A percentile compares a stretch with the other conserved stretches of the same genome.
phyloP scores from a whole-genome alignment of 2,888 invertebrate genomes.

The Lypha dubia region DNA sequence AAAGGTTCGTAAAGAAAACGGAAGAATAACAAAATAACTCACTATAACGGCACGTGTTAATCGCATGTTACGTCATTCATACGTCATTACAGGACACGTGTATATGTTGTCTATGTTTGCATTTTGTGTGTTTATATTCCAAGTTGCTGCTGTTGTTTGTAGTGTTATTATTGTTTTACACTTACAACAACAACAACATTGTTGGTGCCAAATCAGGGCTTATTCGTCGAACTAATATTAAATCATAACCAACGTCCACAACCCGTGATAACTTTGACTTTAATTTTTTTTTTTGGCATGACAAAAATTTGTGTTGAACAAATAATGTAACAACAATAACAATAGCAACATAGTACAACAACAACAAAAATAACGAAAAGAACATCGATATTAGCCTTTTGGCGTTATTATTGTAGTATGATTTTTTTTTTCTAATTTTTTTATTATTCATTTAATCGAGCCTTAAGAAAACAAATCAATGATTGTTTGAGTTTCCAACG shows the following conservation, averaged over 20 bases:
- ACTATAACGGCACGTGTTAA: slow-evolving; percentile 78
- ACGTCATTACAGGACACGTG: slow-evolving; percentile 84
- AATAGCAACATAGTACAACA: slow-evolving; percentile 23
- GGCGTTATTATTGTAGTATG: slow-evolving; percentile 50
- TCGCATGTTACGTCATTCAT: slow-evolving; percentile 84
- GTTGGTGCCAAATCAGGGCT: slow-evolving; percentile 66
- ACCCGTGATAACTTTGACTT: slow-evolving; percentile 58
- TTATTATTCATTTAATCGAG: slow-evolving; percentile 67
- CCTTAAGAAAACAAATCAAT: slow-evolving; percentile 82
- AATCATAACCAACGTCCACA: slow-evolving; percentile 55
- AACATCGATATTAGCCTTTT: slow-evolving; percentile 68
- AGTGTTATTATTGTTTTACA: slow-evolving; percentile 58
- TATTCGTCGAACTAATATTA: slow-evolving; percentile 58
- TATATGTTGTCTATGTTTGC: slow-evolving; percentile 72
- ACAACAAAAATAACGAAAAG: no score
- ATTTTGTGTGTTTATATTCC: slow-evolving; percentile 4
- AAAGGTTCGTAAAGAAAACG: slow-evolving; percentile 53
- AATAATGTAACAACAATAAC: slow-evolving; percentile 57
- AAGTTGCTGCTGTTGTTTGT: slow-evolving; percentile 14
- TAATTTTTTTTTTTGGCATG: slow-evolving; percentile 46
- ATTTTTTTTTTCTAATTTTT: slow-evolving; percentile 32
- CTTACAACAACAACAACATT: slow-evolving; percentile 59
- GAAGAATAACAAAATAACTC: slow-evolving; percentile 71
- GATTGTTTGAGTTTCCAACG: slow-evolving; percentile 78
- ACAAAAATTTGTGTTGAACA: slow-evolving; percentile 51